Conservation (phyloP, 1,140 invertebrate genomes). For the Spodoptera frugiperda region DNA sequence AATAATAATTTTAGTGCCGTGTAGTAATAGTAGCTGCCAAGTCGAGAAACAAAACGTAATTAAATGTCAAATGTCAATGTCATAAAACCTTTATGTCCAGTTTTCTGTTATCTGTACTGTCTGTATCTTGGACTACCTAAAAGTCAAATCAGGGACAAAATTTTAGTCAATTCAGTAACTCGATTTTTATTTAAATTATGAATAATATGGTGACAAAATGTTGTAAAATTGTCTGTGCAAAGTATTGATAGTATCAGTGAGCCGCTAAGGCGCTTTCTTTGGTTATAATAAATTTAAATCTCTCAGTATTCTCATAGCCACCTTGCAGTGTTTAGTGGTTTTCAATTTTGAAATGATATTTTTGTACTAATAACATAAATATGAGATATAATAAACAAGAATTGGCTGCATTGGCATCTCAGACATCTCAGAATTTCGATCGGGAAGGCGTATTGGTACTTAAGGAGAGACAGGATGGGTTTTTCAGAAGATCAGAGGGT, state of each 20-base stretch:
- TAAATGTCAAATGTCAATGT: too few relatives aligned
- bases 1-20: too few relatives aligned
- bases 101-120: too few relatives aligned
- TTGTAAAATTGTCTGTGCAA: neutral
- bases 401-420: conserved; percentile 92
- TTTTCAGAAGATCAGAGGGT: conserved; percentile 97
- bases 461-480: conserved; percentile 95
- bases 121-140: neutral
- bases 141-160: conserved; percentile 32
- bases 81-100: too few relatives aligned
- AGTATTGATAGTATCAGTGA: neutral
- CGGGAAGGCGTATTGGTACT: conserved; percentile 96
- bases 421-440: conserved; percentile 95
- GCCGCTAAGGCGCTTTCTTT: conserved; percentile 17
- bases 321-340: conserved; percentile 15
- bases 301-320: neutral
- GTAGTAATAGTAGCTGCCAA: too few relatives aligned
- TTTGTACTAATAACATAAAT: conserved; percentile 38
- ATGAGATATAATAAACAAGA: conserved; percentile 94
- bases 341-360: conserved; percentile 32
- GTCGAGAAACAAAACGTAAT: too few relatives aligned
- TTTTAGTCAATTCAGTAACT: conserved; percentile 3
- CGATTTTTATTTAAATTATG: neutral
- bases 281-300: neutral
- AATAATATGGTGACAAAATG: neutral